phyloP scores from a whole-genome alignment of 2,797 vertebrate genomes.

The Cirrhinus mrigala region DNA sequence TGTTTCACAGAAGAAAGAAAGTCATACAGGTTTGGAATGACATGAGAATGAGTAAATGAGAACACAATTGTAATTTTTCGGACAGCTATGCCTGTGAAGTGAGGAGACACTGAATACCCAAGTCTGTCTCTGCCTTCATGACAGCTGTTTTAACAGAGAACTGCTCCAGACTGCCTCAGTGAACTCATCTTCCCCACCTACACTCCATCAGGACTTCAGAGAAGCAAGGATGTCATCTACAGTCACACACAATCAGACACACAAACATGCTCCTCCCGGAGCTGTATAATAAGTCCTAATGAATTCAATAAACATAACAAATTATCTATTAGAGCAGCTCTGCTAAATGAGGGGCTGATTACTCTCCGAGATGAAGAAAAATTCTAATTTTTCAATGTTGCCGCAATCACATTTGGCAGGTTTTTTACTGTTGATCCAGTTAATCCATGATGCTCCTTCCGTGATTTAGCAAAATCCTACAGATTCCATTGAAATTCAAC shows the following conservation, averaged over 20 bases:
- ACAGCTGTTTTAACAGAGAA: slow-evolving; percentile 13
- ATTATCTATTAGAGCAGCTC: slow-evolving; percentile 41
- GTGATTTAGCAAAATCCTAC: slow-evolving; percentile 49
- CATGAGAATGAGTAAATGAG: background rate
- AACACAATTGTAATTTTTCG: background rate
- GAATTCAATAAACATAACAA: slow-evolving; percentile 54
- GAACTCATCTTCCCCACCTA: slow-evolving; percentile 22
- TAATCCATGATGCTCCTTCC: slow-evolving; percentile 54
- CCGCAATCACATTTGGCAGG: slow-evolving; percentile 11
- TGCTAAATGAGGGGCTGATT: slow-evolving; percentile 46
- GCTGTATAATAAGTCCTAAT: slow-evolving; percentile 48
- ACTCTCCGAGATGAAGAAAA: slow-evolving; percentile 54
- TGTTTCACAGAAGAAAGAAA: background rate
- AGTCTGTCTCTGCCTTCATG: slow-evolving; percentile 4
- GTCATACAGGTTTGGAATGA: background rate
- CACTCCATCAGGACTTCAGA: slow-evolving; percentile 48
- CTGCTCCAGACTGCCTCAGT: slow-evolving; percentile 27
- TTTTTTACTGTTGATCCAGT: slow-evolving; percentile 47
- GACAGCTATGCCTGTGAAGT: background rate
- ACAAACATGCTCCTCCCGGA: background rate
- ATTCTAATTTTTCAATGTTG: slow-evolving; percentile 42
- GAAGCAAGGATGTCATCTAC: slow-evolving; percentile 20
- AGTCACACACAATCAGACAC: slow-evolving; percentile 23
- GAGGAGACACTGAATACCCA: background rate
- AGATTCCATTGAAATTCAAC: slow-evolving; percentile 33